phyloP scores from a whole-genome alignment of 2,797 vertebrate genomes.

The Catharus ustulatus region DNA sequence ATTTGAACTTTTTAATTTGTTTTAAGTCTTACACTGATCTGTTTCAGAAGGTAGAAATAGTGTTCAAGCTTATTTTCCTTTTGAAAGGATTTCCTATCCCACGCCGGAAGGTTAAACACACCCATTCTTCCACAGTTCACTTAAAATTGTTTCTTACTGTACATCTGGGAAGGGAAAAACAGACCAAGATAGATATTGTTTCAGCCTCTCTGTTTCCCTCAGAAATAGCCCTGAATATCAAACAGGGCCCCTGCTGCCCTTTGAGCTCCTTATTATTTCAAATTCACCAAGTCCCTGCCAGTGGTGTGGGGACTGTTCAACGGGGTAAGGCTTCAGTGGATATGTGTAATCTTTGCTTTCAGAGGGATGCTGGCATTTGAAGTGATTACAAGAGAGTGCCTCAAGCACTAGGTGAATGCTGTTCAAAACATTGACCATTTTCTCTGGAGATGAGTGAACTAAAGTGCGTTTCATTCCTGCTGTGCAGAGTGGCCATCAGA shows the following conservation, averaged over 20 bases:
- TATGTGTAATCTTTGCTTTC: neutral
- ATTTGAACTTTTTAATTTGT: neutral
- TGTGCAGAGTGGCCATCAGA: neutral
- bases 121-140: conserved; percentile 30
- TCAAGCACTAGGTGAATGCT: neutral
- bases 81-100: conserved; percentile 51
- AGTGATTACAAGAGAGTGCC: neutral
- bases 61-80: conserved; percentile 41
- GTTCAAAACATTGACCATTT: neutral
- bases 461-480: neutral
- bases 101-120: neutral
- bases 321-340: neutral
- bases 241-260: neutral
- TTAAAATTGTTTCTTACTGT: conserved; percentile 19
- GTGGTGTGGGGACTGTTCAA: neutral
- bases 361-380: neutral
- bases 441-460: neutral
- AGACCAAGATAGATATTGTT: neutral
- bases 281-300: neutral
- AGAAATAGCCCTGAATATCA: conserved; percentile 8
- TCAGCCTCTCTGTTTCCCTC: neutral
- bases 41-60: conserved; percentile 15
- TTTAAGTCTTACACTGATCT: neutral
- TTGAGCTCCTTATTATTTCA: neutral
- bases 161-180: neutral